These are phyloP conservation scores for Octonoba sinensis DNA, from an alignment of 2,888 invertebrate species.

Conservation along the genomic window DNA sequence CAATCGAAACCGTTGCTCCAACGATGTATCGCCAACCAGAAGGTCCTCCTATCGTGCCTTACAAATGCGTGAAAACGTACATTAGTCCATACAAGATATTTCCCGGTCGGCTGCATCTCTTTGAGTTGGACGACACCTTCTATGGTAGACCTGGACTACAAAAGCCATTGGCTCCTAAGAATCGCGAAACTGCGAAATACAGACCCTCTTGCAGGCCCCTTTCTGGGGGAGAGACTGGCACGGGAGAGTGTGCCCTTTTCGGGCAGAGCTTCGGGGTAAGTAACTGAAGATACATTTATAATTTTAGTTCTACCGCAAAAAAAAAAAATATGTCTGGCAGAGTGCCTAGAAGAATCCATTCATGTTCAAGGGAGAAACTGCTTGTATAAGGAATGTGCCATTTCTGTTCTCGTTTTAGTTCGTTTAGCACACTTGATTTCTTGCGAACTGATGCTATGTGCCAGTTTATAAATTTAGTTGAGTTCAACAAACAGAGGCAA, in stretches of 20 bases:
- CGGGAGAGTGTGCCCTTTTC: slow-evolving; percentile 47
- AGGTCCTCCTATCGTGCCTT: slow-evolving; percentile 45
- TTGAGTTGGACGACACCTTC: slow-evolving; percentile 44
- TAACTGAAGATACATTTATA: no score
- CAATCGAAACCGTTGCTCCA: not conserved
- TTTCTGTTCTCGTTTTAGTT: no score
- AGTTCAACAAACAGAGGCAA: no score
- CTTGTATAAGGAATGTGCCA: no score
- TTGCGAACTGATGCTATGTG: no score
- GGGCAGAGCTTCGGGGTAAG: slow-evolving; percentile 61
- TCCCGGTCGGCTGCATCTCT: slow-evolving; percentile 42
- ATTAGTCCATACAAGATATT: slow-evolving; percentile 49
- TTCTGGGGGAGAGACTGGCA: slow-evolving; percentile 44
- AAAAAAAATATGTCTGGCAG: no score
- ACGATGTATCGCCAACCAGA: slow-evolving; percentile 14
- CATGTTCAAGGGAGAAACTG: no score
- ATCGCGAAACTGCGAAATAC: slow-evolving; percentile 32
- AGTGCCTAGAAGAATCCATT: no score
- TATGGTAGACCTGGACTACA: slow-evolving; percentile 27
- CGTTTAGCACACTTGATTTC: no score
- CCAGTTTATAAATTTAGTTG: no score
- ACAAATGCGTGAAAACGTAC: slow-evolving; percentile 45
- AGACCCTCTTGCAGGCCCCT: slow-evolving; percentile 34
- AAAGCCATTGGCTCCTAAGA: slow-evolving; percentile 1
- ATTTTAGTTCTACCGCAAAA: no score